Evolutionary conservation across 2,888 invertebrate genomes (phyloP), one percentile per base, ranked within the genome.

Genomic region (Bruchidius siliquastri): DNA sequence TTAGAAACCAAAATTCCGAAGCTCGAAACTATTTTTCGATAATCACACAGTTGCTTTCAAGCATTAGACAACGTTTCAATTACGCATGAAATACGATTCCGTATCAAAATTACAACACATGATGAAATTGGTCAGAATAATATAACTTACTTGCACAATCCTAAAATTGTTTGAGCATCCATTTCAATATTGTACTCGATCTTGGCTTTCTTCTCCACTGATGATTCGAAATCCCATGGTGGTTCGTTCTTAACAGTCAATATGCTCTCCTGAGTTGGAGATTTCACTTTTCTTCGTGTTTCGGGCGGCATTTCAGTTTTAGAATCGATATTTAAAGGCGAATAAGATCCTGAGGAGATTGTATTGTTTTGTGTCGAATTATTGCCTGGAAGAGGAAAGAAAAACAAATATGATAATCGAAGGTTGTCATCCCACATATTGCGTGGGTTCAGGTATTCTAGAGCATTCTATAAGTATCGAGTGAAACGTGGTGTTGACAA

Each of bases 171-270:
- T 80, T 92, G 92, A 21, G 96, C 90, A 81, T 89, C 92, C 95
- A 96, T 95, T 76, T 92, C 92, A 81, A 92, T 92, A 79, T 90
- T 90, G 84, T 93, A 93, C 76, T 91, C 89, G 71, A 91, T 89
- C 67, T 92, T 91, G 70, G 90, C 88, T 75, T 90, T 89, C 72
- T 91, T 90, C 72, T 92, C 93, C 6, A 81, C 79, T 3, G 81
- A 80, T 22, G 84, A 80, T 71, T 86, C 87, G 77, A 86, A 82
- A 71, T 87, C 86, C 86, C 86, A 86, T 8, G 84, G 85, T 10
- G 92, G 90, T 85, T 92, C 92, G n/a, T 86, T 84, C 75, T 89
- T 88, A 8, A 87, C 85, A 76, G 83, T 85, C 73, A 85, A 77
- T 71, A 86, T 82, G 72, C 82, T 83, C 20, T 85, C 83, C 20